Percentiles rank a stretch among this genome's conserved stretches.
Evolutionary conservation across 2,888 invertebrate genomes (phyloP).

Genomic region (Rhodophaea formosa): DNA sequence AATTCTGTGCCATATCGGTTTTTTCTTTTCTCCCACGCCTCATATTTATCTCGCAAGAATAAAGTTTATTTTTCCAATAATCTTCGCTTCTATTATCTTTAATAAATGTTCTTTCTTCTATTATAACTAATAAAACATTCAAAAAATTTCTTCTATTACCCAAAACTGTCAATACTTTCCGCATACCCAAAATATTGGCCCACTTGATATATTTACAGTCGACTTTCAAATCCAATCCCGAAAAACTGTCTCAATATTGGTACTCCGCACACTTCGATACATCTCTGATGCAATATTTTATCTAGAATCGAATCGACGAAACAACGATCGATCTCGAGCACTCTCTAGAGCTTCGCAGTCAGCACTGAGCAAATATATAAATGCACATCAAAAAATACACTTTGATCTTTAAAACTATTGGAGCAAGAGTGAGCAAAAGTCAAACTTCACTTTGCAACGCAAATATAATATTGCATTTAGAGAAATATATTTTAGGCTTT

Average conservation of each 20-base stretch:
- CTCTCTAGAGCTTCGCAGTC: slow-evolving; percentile 22
- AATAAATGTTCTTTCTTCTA: too few relatives aligned
- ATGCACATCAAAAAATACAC: slow-evolving; percentile 6
- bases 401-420: slow-evolving; percentile 1
- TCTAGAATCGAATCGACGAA: slow-evolving; percentile 28
- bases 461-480: slow-evolving; percentile 1
- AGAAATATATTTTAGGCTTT: slow-evolving; percentile 13
- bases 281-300: slow-evolving; percentile 27
- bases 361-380: slow-evolving; percentile 1
- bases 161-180: too few relatives aligned
- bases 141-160: too few relatives aligned
- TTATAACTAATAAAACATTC: too few relatives aligned
- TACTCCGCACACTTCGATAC: slow-evolving; percentile 8
- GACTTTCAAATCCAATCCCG: slow-evolving; percentile 6
- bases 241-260: slow-evolving; percentile 17
- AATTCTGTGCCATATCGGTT: too few relatives aligned
- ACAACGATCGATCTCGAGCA: slow-evolving; percentile 28
- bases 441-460: slow-evolving; percentile 6
- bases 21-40: too few relatives aligned
- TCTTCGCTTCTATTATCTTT: too few relatives aligned
- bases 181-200: too few relatives aligned
- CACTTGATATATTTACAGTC: not conserved
- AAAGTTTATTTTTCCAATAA: too few relatives aligned
- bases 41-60: too few relatives aligned
- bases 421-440: slow-evolving; percentile 1